These are phyloP conservation scores for Eristalis intricaria DNA, from an alignment of 2,888 invertebrate species.

Conservation along the genomic window DNA sequence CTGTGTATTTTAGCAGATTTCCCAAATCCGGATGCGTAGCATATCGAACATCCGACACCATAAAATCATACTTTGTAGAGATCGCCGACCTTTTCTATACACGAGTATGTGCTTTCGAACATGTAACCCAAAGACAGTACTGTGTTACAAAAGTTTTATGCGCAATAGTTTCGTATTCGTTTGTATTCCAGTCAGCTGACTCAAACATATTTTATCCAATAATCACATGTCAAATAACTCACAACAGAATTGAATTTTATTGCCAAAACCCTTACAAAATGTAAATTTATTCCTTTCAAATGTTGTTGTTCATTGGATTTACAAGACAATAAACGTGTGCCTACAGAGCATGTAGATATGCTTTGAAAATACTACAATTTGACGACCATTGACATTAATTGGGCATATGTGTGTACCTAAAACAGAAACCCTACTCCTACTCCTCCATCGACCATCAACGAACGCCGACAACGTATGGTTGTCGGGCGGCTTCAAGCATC, in stretches of 20 bases:
- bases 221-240: not conserved
- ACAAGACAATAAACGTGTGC: not conserved
- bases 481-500: not conserved
- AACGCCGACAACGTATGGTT: not conserved
- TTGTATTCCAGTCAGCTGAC: not conserved
- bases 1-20: too few species aligned
- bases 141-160: too few species aligned
- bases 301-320: not conserved
- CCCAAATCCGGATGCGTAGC: too few species aligned
- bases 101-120: not conserved
- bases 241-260: not conserved
- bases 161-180: not conserved
- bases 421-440: not conserved
- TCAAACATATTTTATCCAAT: not conserved
- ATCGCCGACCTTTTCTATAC: not conserved
- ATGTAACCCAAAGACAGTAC: not conserved
- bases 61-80: not conserved
- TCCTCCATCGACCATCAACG: not conserved
- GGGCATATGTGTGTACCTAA: not conserved
- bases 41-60: too few species aligned
- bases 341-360: not conserved
- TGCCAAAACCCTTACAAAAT: not conserved
- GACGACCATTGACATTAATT: conserved; percentile 6
- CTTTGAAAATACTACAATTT: not conserved
- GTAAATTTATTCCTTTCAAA: not conserved